Percentiles rank a stretch among this genome's conserved stretches.
These are phyloP conservation scores for Hemaris fuciformis DNA, from an alignment of 2,888 invertebrate species.

Conservation along the genomic window DNA sequence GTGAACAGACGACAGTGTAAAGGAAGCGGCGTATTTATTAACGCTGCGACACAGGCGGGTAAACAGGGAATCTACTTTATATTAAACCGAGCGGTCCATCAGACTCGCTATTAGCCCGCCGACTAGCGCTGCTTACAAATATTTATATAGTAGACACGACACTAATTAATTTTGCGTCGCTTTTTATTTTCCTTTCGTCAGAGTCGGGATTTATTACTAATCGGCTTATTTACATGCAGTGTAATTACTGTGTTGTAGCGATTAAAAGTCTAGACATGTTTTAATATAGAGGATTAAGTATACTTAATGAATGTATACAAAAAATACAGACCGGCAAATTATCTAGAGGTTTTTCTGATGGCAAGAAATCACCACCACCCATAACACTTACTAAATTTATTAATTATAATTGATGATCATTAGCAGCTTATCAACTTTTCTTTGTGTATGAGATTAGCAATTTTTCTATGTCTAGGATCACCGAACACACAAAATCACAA, in stretches of 20 bases:
- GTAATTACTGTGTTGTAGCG: constrained; percentile 1
- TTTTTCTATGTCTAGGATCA: too few relatives aligned
- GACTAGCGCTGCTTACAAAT: constrained; percentile 21
- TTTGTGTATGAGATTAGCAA: too few relatives aligned
- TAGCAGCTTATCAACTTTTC: too few relatives aligned
- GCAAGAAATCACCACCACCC: too few relatives aligned
- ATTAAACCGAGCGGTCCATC: constrained; percentile 68
- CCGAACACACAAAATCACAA: too few relatives aligned
- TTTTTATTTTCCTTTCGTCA: neutral
- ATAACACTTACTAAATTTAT: too few relatives aligned
- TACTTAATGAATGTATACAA: too few relatives aligned
- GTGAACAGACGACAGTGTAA: constrained; percentile 46
- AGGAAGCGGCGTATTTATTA: constrained; percentile 66
- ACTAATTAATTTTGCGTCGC: constrained; percentile 6
- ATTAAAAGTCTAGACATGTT: neutral
- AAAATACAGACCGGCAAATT: too few relatives aligned
- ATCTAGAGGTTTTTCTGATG: too few relatives aligned
- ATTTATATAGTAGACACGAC: constrained; percentile 24
- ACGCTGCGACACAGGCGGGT: constrained; percentile 62
- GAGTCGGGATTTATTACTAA: neutral
- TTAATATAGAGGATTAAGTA: too few relatives aligned
- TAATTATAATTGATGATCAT: too few relatives aligned
- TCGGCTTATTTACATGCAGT: constrained; percentile 4
- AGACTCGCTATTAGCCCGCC: constrained; percentile 55
- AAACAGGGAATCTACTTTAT: constrained; percentile 70